Conservation (phyloP, 1,140 invertebrate species). For the Sitobion miscanthi region DNA sequence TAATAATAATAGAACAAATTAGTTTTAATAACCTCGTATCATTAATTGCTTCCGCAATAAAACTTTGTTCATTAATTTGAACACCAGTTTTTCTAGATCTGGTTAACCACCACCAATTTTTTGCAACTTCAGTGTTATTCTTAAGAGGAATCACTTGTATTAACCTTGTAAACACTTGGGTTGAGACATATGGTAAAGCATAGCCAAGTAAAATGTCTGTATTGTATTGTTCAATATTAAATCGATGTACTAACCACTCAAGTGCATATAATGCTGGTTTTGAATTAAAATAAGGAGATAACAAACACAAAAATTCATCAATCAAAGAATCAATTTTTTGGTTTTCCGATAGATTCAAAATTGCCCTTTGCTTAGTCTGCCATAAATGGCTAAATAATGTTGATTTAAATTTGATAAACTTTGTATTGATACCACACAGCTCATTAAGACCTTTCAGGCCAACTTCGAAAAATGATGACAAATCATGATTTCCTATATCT, state of each 20-base stretch:
- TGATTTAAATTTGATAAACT: conserved; percentile 76
- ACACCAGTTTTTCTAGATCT: conserved; percentile 76
- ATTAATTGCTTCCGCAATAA: conserved; percentile 75
- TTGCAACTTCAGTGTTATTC: conserved; percentile 64
- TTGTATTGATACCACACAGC: conserved; percentile 73
- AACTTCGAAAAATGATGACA: conserved; percentile 82
- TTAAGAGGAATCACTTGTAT: conserved; percentile 78
- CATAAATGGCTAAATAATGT: conserved; percentile 79
- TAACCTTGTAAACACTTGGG: conserved; percentile 82
- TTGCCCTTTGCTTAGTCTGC: conserved; percentile 78
- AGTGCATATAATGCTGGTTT: conserved; percentile 85
- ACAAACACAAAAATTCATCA: conserved; percentile 77
- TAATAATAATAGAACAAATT: conserved; percentile 69
- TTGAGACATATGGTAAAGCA: conserved; percentile 90
- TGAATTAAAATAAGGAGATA: conserved; percentile 87
- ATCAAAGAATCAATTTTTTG: conserved; percentile 77
- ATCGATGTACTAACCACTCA: conserved; percentile 86
- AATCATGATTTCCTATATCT: conserved; percentile 84
- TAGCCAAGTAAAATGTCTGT: conserved; percentile 78
- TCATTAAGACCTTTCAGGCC: conserved; percentile 84
- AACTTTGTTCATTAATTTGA: conserved; percentile 72
- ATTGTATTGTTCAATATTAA: conserved; percentile 87
- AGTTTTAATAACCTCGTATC: conserved; percentile 76
- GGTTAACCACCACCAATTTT: conserved; percentile 79
- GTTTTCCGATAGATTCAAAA: conserved; percentile 78